Conservation (phyloP, 2,797 vertebrate species). For the Smutsia temminckii region DNA sequence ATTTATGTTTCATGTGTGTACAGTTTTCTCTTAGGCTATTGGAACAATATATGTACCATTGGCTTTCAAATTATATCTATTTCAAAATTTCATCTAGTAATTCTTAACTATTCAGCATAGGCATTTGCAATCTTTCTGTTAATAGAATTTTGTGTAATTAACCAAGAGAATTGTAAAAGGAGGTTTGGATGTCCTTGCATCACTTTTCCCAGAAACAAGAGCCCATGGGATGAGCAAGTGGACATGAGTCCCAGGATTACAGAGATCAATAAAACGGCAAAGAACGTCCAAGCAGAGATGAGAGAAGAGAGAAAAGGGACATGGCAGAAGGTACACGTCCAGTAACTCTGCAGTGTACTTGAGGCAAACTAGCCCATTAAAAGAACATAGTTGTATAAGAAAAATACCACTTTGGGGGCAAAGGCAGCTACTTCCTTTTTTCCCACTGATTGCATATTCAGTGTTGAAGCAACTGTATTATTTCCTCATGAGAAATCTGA, state of each 20-base stretch:
- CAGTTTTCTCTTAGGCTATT: neutral
- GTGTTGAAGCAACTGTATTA: neutral
- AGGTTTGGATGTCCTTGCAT: neutral
- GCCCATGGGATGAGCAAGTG: accelerated
- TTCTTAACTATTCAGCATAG: neutral
- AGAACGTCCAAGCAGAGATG: neutral
- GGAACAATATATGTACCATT: neutral
- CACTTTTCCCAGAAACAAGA: neutral
- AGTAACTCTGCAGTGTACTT: neutral
- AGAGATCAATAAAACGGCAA: neutral
- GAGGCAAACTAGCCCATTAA: neutral
- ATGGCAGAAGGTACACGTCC: neutral
- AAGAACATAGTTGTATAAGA: neutral
- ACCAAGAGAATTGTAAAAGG: neutral
- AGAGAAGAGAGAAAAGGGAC: neutral
- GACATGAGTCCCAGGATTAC: neutral
- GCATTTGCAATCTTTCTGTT: neutral
- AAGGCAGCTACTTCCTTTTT: neutral
- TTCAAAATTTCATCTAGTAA: neutral
- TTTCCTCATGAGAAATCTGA: neutral
- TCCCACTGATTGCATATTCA: neutral
- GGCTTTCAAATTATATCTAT: neutral
- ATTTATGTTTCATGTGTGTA: neutral
- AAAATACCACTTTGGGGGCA: neutral
- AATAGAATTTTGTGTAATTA: neutral